A percentile compares a stretch with the other conserved stretches of the same genome.
Conservation (phyloP, 1,140 invertebrate species). For the Trachymyrmex cornetzi region DNA sequence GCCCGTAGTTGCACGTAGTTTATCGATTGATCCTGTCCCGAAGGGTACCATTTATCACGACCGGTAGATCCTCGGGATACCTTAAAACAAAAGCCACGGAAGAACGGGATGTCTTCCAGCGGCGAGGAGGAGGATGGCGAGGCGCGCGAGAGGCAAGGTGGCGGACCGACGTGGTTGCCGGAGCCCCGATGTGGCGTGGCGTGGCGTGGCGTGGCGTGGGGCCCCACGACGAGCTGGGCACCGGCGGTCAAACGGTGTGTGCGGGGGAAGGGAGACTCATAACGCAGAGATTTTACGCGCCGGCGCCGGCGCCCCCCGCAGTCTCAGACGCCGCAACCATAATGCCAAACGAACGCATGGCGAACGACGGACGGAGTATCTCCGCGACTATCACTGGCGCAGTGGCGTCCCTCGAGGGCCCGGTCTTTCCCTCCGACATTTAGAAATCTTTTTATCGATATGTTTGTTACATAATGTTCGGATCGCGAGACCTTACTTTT, state of each 20-base stretch:
- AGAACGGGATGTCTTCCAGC: conserved; percentile 75
- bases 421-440: conserved; percentile 48
- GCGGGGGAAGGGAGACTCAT: conserved; percentile 75
- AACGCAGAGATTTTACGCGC: conserved; percentile 86
- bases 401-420: conserved; percentile 69
- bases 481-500: conserved; percentile 34
- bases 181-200: conserved; percentile 61
- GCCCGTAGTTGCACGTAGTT: conserved; percentile 66
- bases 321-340: conserved; percentile 86
- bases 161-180: conserved; percentile 65
- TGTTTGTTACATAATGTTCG: conserved; percentile 69
- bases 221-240: conserved; percentile 53
- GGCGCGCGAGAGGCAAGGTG: conserved; percentile 63
- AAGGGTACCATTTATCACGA: conserved; percentile 84
- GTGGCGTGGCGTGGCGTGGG: conserved; percentile 68
- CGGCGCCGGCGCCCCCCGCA: conserved; percentile 87
- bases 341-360: conserved; percentile 77
- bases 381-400: conserved; percentile 74
- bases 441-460: conserved; percentile 71
- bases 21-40: conserved; percentile 68
- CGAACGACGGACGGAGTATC: conserved; percentile 61
- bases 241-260: conserved; percentile 16
- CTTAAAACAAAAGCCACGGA: conserved; percentile 85
- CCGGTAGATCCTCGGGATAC: conserved; percentile 78
- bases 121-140: conserved; percentile 70